Evolutionary conservation across 2,797 vertebrate species (phyloP), one percentile per base, ranked within the genome.

Genomic region (Halcyon leucocephala): DNA sequence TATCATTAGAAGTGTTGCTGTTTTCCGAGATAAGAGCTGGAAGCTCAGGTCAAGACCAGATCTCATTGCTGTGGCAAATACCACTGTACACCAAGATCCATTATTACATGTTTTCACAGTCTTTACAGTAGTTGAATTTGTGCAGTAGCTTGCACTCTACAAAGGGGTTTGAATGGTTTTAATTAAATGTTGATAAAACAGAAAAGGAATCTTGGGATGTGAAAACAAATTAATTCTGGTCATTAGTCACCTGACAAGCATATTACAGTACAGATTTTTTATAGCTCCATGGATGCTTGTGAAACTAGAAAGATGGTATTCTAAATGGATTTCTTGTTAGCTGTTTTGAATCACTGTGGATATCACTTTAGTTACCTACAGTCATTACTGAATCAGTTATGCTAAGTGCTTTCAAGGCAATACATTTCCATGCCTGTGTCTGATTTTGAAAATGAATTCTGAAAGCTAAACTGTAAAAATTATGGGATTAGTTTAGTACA

Each of bases 191-290:
- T 96, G 94, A 89, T 96, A 96, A 95, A 96, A 95, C 83, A 96
- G 81, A 94, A 97, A 96, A 95, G 93, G 95, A 95, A 95, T 91
- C 95, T 95, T 93, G 96, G 93, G 94, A 96, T 93, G 77, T 93
- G 82, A 95, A 96, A 97, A 92, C 93, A 95, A 96, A 97, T 96
- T 95, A 96, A 96, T 96, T 95, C 90, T 92, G 95, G 94, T 96
- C 94, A 96, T 95, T 96, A 95, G 95, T 96, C 87, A 96, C 93
- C 90, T 97, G 95, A 96, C 73, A 95, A 94, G 66, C 89, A 92
- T 89, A 94, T 95, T 95, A 93, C 66, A 86, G 67, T 86, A 71
- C 88, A 79, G 70, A 84, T 64, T 86, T 96, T 95, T 95, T 94
- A 96, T 94, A 79, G 90, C 80, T 95, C 87, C 90, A 9, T 73